These are phyloP conservation scores for Caenorhabditis auriculariae DNA, from an alignment of 2,888 invertebrate species.

Conservation along the genomic window DNA sequence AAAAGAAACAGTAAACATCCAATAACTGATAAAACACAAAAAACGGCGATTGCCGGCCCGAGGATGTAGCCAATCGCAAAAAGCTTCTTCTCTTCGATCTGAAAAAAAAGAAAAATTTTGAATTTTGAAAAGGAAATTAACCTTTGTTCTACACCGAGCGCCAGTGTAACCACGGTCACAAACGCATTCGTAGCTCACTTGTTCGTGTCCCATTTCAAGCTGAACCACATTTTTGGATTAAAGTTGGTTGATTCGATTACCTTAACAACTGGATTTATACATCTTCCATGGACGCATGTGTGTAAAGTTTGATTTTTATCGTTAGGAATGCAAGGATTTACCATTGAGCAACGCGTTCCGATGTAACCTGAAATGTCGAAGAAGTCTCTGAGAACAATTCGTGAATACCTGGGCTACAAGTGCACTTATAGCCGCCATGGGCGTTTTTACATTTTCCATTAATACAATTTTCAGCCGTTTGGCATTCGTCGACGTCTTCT, in stretches of 20 bases:
- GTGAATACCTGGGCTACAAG: constrained; percentile 38
- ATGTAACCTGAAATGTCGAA: constrained; percentile 28
- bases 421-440: constrained; percentile 53
- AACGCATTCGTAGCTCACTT: constrained; percentile 52
- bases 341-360: constrained; percentile 43
- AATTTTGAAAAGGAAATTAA: constrained; percentile 4
- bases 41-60: constrained; percentile 46
- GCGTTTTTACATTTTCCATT: constrained; percentile 56
- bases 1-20: constrained; percentile 55
- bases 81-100: constrained; percentile 43
- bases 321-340: constrained; percentile 52
- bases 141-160: constrained; percentile 43
- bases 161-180: constrained; percentile 56
- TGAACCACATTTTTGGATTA: constrained; percentile 7
- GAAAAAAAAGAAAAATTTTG: constrained; percentile 4
- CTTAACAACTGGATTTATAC: constrained; percentile 37
- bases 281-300: constrained; percentile 47
- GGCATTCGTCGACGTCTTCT: constrained; percentile 57
- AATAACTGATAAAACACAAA: constrained; percentile 50
- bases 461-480: constrained; percentile 41
- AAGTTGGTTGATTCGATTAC: constrained; percentile 9
- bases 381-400: not conserved
- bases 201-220: constrained; percentile 39
- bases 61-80: constrained; percentile 51
- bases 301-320: constrained; percentile 44